Evolutionary conservation across 2,797 vertebrate genomes (phyloP), one percentile per base, ranked within the genome.

Genomic region (Gobionotothen gibberifrons): DNA sequence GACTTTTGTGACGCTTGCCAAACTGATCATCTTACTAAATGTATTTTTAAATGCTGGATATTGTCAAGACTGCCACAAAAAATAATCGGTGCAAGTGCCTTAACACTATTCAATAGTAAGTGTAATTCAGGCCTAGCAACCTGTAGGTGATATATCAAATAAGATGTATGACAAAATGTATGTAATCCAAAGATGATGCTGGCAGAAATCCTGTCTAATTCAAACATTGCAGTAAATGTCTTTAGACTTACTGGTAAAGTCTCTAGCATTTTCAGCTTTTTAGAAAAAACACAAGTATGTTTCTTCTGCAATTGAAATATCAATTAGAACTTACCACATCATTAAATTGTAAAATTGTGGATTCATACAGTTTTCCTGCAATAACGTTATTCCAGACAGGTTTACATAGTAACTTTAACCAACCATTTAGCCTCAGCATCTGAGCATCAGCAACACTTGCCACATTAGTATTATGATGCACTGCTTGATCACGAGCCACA

Each of bases 21-120:
- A 67, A 57, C 13, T 58, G 22, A 29, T 10, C 64, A 55, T 42
- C 76, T 78, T 43, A 68, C 54, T 14, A 55, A 52, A 78, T 56
- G 61, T 62, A 69, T 39, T 67, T 74, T 58, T 51, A 73, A 82
- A 82, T 79, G 59, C 43, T 82, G 12, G 66, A 67, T 68, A 3
- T 68, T 47, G 22, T 70, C 32, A 52, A 8, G 44, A 77, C 56
- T 85, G 86, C 71, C 77, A 86, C 79, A 82, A 76, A 85, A 85
- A 85, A 82, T 83, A 75, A 89, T 69, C 51, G 36, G 52, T 58
- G 44, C 44, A 70, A 81, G 78, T 72, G 14, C 52, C 15, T 51
- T 19, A 44, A 47, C 29, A 60, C 32, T 54, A 29, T 72, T 12
- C 11, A 66, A 49, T 64, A 7, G 4, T 43, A 48, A 62, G 42